A percentile compares a stretch with the other conserved stretches of the same genome.
Evolutionary conservation across 2,797 vertebrate species (phyloP).

Genomic region (Crax fasciolata): DNA sequence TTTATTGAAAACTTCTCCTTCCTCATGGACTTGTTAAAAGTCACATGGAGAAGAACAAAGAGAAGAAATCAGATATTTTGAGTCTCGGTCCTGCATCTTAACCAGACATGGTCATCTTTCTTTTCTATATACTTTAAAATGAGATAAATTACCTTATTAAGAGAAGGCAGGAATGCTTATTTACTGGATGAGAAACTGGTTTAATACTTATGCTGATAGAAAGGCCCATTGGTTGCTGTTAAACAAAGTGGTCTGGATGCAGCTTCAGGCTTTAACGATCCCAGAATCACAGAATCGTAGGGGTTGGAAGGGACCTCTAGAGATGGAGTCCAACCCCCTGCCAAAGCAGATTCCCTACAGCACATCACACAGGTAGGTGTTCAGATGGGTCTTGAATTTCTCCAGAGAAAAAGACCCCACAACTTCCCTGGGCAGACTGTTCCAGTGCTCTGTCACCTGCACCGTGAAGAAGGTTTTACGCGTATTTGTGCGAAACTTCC

Average conservation of each 20-base stretch:
- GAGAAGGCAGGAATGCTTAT: neutral
- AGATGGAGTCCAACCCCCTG: too few species aligned
- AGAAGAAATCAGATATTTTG: constrained; percentile 1
- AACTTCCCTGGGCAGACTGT: too few species aligned
- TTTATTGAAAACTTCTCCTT: neutral
- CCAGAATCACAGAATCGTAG: too few species aligned
- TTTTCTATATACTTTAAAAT: neutral
- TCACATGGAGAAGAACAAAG: neutral
- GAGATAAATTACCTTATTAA: neutral
- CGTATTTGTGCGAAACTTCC: too few species aligned
- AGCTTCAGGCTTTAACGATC: neutral
- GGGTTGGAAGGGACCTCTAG: too few species aligned
- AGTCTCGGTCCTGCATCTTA: neutral
- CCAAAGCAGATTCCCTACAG: too few species aligned
- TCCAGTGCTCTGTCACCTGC: too few species aligned
- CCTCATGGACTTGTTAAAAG: neutral
- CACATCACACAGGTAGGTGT: too few species aligned
- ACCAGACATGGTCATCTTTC: neutral
- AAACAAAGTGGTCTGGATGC: neutral
- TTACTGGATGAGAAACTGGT: constrained; percentile 3
- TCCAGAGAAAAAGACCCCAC: too few species aligned
- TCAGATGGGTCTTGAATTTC: too few species aligned
- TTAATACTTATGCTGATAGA: neutral
- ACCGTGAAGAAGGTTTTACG: too few species aligned
- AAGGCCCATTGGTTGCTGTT: neutral